Conservation (phyloP, 92 coral and sea anemone genomes). For the Siderastrea radians region DNA sequence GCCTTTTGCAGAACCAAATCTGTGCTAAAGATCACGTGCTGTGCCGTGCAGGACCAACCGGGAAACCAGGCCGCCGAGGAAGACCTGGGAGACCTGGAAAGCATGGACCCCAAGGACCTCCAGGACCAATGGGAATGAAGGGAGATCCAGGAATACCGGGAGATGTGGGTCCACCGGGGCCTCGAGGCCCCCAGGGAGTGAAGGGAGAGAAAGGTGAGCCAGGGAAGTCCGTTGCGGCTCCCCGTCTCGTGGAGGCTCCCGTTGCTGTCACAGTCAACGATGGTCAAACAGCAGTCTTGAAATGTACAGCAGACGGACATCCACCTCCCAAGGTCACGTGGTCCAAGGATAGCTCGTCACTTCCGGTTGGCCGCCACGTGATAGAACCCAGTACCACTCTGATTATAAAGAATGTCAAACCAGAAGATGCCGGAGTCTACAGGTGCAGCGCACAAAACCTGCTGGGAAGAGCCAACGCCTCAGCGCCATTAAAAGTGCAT, state of each 20-base stretch:
- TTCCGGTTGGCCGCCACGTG: slow-evolving; percentile 22
- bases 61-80: too few species aligned
- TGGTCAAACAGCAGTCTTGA: background rate
- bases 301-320: background rate
- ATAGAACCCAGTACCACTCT: background rate
- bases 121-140: too few species aligned
- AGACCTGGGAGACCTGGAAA: too few species aligned
- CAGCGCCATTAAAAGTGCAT: background rate
- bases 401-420: background rate
- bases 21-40: slow-evolving; percentile 26
- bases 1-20: background rate
- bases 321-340: slow-evolving; percentile 18
- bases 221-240: too few species aligned
- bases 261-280: too few species aligned
- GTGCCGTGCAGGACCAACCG: background rate
- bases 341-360: slow-evolving; percentile 1
- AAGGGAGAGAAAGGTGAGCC: too few species aligned
- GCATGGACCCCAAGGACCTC: too few species aligned
- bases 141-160: too few species aligned
- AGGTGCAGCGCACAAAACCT: slow-evolving; percentile 18
- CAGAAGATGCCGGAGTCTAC: slow-evolving; percentile 19
- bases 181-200: slow-evolving; percentile 11
- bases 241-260: too few species aligned
- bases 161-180: background rate
- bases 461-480: slow-evolving; percentile 7